Percentiles rank a stretch among this genome's conserved stretches.
These are phyloP conservation scores for Aporrectodea caliginosa DNA, from an alignment of 1,140 invertebrate genomes.

Conservation along the genomic window DNA sequence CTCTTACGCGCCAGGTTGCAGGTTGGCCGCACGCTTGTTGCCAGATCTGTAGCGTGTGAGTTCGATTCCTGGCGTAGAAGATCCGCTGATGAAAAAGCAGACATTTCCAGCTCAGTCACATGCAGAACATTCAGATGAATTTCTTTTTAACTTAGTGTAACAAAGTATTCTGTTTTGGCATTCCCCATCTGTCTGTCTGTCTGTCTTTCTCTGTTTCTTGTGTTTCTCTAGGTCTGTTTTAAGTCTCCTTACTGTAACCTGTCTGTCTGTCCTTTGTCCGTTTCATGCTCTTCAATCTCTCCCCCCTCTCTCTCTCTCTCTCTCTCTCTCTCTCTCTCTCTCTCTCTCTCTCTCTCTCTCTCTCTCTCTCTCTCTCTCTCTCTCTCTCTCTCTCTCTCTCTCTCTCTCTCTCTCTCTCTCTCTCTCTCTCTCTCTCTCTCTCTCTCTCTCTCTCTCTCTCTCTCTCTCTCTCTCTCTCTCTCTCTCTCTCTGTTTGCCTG, in stretches of 20 bases:
- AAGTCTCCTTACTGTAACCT: background rate
- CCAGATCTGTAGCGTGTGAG: background rate
- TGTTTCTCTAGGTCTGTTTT: background rate
- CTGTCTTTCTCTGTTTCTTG: too few species aligned
- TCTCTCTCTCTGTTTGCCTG: too few species aligned
- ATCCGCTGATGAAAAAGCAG: background rate
- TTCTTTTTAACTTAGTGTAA: background rate
- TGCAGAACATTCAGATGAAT: background rate
- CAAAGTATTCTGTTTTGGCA: background rate
- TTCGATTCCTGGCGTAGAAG: background rate
- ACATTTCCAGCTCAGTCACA: background rate
- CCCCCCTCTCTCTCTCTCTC: too few species aligned
- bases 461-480: too few species aligned
- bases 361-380: too few species aligned
- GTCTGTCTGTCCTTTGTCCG: too few species aligned
- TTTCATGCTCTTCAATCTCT: too few species aligned
- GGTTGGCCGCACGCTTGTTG: background rate
- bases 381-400: background rate
- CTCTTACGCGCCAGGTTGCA: background rate
- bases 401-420: too few species aligned
- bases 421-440: background rate
- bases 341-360: too few species aligned
- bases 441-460: background rate
- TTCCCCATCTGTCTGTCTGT: background rate
- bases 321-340: too few species aligned